A percentile compares a stretch with the other conserved stretches of the same genome.
phyloP scores from a whole-genome alignment of 2,797 vertebrate genomes.

The Schizopygopsis pylzovi region DNA sequence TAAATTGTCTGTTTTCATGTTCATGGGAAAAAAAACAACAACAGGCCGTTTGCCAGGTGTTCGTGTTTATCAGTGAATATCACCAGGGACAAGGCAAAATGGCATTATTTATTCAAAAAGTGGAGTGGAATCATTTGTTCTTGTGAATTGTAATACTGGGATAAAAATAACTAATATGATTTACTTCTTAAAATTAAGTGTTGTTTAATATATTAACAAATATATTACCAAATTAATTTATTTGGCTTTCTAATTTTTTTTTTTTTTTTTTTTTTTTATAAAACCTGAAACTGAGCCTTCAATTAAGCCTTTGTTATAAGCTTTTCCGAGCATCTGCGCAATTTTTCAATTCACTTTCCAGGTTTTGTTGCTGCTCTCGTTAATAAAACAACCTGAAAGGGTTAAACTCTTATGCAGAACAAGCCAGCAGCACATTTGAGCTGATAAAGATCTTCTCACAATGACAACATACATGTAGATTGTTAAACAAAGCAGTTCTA shows the following conservation, averaged over 20 bases:
- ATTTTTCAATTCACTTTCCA: not conserved
- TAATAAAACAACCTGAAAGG: not conserved
- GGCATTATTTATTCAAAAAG: not conserved
- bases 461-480: not conserved
- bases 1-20: not conserved
- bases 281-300: constrained; percentile 5
- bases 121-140: not conserved
- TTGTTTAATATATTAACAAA: not conserved
- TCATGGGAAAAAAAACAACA: not conserved
- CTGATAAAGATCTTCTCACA: not conserved
- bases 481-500: constrained; percentile 20
- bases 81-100: not conserved
- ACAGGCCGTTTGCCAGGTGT: constrained; percentile 4
- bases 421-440: not conserved
- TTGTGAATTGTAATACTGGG: not conserved
- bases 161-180: not conserved
- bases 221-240: not conserved
- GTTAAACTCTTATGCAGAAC: not conserved
- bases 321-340: not conserved
- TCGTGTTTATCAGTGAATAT: not conserved
- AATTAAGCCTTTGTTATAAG: too few relatives aligned
- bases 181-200: not conserved
- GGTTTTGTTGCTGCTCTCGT: not conserved
- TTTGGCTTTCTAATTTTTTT: not conserved
- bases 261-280: too few relatives aligned